Base-by-base conservation (phyloP, 2,888 invertebrate species). In the Sarcophaga caerulescens region DNA sequence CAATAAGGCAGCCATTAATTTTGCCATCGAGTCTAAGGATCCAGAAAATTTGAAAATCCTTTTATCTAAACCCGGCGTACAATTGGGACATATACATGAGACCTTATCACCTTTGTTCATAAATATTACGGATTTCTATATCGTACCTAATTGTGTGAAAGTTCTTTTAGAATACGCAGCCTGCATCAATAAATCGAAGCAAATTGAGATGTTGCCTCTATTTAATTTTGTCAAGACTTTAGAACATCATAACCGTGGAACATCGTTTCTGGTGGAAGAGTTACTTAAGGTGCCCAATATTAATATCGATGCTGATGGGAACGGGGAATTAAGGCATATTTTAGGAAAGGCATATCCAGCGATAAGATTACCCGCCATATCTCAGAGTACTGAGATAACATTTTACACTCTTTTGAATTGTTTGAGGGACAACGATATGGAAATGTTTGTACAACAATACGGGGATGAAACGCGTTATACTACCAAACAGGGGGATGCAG, bases 391-490 rank as follows among this genome's bases (percentile, higher is more conserved):
- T 0, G 52, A 77, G 1, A 85, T 90, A 8, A 90, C 89, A 73
- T 92, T 92, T 19, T 94, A 94, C 68, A 93, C 94, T 87, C 90
- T 96, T 59, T 93, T 94, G 87, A 93, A 94, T 3, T 88, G 87
- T 1, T 89, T 96, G 10, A 94, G 93, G 68, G 93, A 94, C 88
- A 94, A 94, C 68, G 95, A 95, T 78, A 95, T 95, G 90, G 93
- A 93, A 2, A 94, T 94, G 73, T 96, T 96, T 89, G 89, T 94
- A 12, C 92, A 93, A 45, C 94, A 94, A 87, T 94, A 95, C 47
- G 88, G 83, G 84, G 90, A 93, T 19, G 81, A 88, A 17, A 90
- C 93, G 59, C 80, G 88, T 14, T 90, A 93, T 68, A 52, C 81
- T 1, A 87, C 80, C 4, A 89, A 91, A 81, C 91, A 91, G 21